Evolutionary conservation across 2,797 vertebrate genomes (phyloP).

Genomic region (Ctenopoma multispine): DNA sequence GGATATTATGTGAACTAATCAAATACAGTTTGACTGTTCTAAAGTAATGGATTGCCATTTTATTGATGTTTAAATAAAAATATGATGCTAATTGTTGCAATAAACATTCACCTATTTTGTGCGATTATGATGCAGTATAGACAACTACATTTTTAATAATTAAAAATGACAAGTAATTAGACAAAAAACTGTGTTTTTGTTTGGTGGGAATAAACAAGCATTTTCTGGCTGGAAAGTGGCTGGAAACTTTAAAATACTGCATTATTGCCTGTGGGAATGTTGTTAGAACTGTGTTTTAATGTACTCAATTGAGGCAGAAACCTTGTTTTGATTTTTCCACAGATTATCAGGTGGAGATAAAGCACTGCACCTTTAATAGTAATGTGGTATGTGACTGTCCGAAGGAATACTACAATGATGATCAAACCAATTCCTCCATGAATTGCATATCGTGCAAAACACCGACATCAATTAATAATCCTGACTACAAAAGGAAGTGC

Average conservation of each 20-base stretch:
- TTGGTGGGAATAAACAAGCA: too few relatives aligned
- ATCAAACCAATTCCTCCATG: fast-evolving
- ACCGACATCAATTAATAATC: fast-evolving
- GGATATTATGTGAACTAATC: background rate
- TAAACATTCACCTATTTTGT: background rate
- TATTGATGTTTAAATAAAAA: background rate
- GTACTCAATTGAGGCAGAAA: background rate
- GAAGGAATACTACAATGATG: slow-evolving; percentile 24
- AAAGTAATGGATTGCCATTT: background rate
- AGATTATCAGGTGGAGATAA: fast-evolving
- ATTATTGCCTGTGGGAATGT: background rate
- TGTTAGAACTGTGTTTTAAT: slow-evolving; percentile 5
- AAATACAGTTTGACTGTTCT: too few relatives aligned
- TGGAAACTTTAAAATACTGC: too few relatives aligned
- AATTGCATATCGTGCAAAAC: fast-evolving
- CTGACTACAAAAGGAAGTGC: background rate
- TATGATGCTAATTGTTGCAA: background rate
- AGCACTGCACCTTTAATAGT: slow-evolving; percentile 19
- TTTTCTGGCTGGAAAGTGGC: too few relatives aligned
- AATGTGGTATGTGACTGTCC: slow-evolving; percentile 58
- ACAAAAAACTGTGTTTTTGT: too few relatives aligned
- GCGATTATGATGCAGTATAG: too few relatives aligned
- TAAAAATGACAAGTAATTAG: too few relatives aligned
- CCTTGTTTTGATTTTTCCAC: background rate
- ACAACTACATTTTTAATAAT: too few relatives aligned